Percentiles rank a stretch among this genome's conserved stretches.
Conservation (phyloP, 2,888 invertebrate genomes). For the Drosophila seclusa region DNA sequence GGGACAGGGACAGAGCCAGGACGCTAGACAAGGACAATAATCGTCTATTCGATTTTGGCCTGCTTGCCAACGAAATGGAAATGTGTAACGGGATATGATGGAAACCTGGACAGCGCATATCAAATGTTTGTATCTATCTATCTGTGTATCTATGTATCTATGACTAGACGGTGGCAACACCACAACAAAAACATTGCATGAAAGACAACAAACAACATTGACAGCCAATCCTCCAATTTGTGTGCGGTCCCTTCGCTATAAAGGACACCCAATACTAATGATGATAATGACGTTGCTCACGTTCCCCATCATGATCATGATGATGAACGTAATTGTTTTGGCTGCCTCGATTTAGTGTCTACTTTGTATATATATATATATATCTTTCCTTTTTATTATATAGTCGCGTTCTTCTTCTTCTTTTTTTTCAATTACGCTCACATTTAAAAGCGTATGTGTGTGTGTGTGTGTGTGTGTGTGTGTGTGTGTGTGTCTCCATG, state of each 20-base stretch:
- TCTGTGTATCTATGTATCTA: background rate
- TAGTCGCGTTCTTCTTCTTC: background rate
- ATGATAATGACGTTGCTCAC: slow-evolving; percentile 2
- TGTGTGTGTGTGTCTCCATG: background rate
- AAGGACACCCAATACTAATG: slow-evolving; percentile 30
- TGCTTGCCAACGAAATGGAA: slow-evolving; percentile 5
- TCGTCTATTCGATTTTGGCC: background rate
- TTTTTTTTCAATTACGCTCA: slow-evolving; percentile 29
- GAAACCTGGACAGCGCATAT: slow-evolving; percentile 10
- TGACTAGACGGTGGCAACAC: slow-evolving; percentile 16
- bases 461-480: no score
- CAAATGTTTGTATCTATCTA: background rate
- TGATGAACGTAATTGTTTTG: slow-evolving; percentile 33
- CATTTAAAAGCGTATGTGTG: slow-evolving; percentile 17
- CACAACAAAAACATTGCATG: no score
- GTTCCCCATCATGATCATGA: background rate
- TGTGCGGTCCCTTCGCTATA: background rate
- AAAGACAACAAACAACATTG: slow-evolving; percentile 23
- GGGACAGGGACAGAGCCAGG: background rate
- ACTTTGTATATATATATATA: background rate
- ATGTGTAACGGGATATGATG: slow-evolving; percentile 32
- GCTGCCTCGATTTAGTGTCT: slow-evolving; percentile 4
- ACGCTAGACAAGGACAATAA: slow-evolving; percentile 1
- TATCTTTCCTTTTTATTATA: slow-evolving; percentile 19
- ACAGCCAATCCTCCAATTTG: slow-evolving; percentile 15